Conservation (phyloP, 2,888 invertebrate genomes). For the Gryllus longicercus region DNA sequence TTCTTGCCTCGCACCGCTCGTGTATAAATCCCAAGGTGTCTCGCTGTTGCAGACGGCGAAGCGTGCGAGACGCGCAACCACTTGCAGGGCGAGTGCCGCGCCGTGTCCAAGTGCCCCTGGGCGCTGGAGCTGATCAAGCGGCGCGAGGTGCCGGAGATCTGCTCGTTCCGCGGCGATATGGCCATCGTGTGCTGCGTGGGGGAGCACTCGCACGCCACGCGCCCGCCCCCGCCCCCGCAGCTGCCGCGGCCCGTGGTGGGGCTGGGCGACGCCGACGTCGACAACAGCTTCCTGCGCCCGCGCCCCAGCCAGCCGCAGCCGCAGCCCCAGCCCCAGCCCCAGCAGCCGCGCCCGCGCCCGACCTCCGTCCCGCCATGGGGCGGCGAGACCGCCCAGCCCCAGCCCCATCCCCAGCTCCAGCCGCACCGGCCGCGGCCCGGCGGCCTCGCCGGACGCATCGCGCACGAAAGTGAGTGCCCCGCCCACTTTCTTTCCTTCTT, state of each 20-base stretch:
- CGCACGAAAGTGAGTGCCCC: no score
- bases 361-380: not conserved
- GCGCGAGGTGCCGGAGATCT: conserved; percentile 21
- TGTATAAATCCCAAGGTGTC: no score
- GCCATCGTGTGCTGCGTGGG: conserved; percentile 28
- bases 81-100: not conserved
- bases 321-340: no score
- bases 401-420: not conserved
- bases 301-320: conserved; percentile 26
- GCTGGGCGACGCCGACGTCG: conserved; percentile 29
- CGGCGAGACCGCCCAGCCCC: not conserved
- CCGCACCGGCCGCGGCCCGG: no score
- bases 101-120: not conserved
- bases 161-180: conserved; percentile 21
- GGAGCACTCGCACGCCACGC: not conserved
- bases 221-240: conserved; percentile 30
- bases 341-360: conserved; percentile 21
- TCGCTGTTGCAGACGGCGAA: conserved; percentile 17
- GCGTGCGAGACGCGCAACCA: not conserved
- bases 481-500: no score
- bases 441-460: not conserved
- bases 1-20: no score
- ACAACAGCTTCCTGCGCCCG: conserved; percentile 22
- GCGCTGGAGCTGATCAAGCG: not conserved
- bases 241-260: conserved; percentile 34